Percentiles rank a stretch among this genome's conserved stretches.
Evolutionary conservation across 2,113 vertebrate genomes (phyloP).

Genomic region (Xyliphius kryptos): DNA sequence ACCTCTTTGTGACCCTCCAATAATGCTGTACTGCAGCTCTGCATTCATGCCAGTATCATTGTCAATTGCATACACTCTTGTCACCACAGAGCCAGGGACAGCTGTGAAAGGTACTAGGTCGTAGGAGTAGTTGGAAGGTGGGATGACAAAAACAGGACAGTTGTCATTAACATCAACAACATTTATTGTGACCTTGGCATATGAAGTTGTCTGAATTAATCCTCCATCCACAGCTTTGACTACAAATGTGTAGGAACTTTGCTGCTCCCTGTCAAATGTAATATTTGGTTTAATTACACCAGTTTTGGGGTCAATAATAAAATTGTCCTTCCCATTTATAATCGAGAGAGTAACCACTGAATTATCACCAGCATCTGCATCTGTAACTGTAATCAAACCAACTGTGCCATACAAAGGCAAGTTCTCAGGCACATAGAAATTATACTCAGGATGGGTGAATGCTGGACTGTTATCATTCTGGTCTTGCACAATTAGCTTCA

Average conservation of each 20-base stretch:
- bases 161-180: constrained; percentile 97
- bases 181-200: constrained; percentile 94
- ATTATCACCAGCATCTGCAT: constrained; percentile 87
- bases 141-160: constrained; percentile 85
- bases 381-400: constrained; percentile 94
- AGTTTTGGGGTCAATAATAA: constrained; percentile 89
- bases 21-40: constrained; percentile 87
- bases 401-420: constrained; percentile 92
- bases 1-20: constrained; percentile 80
- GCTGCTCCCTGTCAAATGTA: constrained; percentile 95
- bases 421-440: constrained; percentile 97
- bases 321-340: constrained; percentile 84
- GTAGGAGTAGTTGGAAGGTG: constrained; percentile 89
- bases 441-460: constrained; percentile 95
- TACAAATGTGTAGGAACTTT: constrained; percentile 94
- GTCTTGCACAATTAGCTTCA: constrained; percentile 90
- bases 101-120: constrained; percentile 80
- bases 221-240: constrained; percentile 92
- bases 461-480: constrained; percentile 96
- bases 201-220: constrained; percentile 80
- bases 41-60: constrained; percentile 95
- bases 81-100: constrained; percentile 83
- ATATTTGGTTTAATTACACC: constrained; percentile 95
- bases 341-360: constrained; percentile 87
- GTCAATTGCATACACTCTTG: constrained; percentile 88